Evolutionary conservation across 2,888 invertebrate species (phyloP), one percentile per base, ranked within the genome.

Genomic region (Tromatobia lineatoria): DNA sequence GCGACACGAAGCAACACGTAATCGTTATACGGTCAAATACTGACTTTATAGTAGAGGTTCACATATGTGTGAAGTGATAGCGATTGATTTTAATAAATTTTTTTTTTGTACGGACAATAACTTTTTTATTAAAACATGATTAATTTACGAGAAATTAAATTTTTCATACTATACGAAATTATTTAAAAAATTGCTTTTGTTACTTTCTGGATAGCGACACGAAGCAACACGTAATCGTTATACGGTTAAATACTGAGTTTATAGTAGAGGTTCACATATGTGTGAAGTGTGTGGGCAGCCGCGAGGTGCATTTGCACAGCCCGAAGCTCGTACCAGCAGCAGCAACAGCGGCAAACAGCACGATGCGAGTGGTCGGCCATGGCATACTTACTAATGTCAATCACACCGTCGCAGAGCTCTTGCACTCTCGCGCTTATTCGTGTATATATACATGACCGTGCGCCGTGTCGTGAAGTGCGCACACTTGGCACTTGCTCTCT

Each of bases 301-400:
- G 89, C 89, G 91, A 89, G 89, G 89, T 91, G 86, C 78, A 78
- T 76, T 85, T 67, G 77, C 70, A 80, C 83, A 82, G 85, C 86
- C 81, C 85, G 85, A 86, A 86, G 80, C 82, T 85, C 86, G 87
- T 91, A 91, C 90, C 91, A 84, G 77, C 66, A 73, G 85, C 64
- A 66, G 34, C 59, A 61, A 3, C 59, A 75, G 52, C 59, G n/a
- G 79, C 52, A 57, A 67, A 64, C 67, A 90, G 90, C 87, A 89
- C 90, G 90, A 90, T 91, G 91, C 88, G 91, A 93, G 93, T 92
- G 90, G 93, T 92, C 92, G 93, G 93, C 93, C 93, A 91, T 93
- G 93, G 93, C 93, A 93, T 91, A 93, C 93, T 93, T 93, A 93
- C 91, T 90, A 93, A 93, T 93, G 93, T 93, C 93, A 93, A 93